Evolutionary conservation across 1,140 invertebrate genomes (phyloP).

Genomic region (Chironomus tepperi): DNA sequence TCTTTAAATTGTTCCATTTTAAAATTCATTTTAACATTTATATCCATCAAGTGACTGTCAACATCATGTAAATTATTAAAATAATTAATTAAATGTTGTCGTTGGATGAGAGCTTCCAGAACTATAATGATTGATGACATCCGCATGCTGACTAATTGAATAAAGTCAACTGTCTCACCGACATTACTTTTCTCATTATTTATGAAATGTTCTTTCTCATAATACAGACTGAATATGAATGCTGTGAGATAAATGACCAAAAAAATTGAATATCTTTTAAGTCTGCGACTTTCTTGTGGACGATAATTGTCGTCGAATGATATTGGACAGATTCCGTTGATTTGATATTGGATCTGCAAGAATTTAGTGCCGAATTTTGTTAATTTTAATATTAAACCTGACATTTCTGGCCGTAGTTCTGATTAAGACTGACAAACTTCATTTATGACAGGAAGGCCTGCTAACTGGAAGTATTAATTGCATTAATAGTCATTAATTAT

Average conservation of each 20-base stretch:
- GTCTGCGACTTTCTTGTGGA: background rate
- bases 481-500: too few relatives aligned
- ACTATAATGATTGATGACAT: background rate
- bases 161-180: background rate
- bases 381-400: too few relatives aligned
- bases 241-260: background rate
- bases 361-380: background rate
- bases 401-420: too few relatives aligned
- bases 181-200: background rate
- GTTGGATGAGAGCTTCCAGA: background rate
- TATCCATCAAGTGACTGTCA: background rate
- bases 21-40: background rate
- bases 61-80: background rate
- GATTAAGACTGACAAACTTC: too few relatives aligned
- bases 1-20: background rate
- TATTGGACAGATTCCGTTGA: background rate
- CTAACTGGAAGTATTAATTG: too few relatives aligned
- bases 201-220: background rate
- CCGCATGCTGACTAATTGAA: background rate
- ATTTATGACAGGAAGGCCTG: too few relatives aligned
- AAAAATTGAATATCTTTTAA: background rate
- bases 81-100: background rate
- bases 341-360: background rate
- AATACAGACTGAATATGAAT: background rate
- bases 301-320: background rate